Base-by-base conservation (phyloP, 1,140 invertebrate species). In the Bombus superbus region DNA sequence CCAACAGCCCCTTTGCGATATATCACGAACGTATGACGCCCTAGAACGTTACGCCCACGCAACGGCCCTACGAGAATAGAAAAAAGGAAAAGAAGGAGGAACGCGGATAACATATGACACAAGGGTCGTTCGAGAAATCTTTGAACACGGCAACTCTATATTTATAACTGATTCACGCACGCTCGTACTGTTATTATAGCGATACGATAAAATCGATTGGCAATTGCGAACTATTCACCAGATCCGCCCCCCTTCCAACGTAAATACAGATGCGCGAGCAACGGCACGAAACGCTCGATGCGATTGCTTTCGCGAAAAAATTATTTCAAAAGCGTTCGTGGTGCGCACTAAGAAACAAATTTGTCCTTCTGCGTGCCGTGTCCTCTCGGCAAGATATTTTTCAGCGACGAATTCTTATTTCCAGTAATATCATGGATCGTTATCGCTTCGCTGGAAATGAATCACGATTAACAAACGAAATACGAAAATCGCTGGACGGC, bases 161-260 rank as follows among this genome's bases (percentile, higher is more conserved):
- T 73, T 32, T 73, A 44, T 73, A 47, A n/a, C 42, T 73, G 42
- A 71, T 69, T 28, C 28, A n/a, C 25, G 40, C 69, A n/a, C 40
- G 25, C 69, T 15, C 11, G 38, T 28, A n/a, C 69, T 71, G 69
- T 11, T 40, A n/a, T 42, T 71, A 42, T 11, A 42, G 10, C 69
- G 38, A 71, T 42, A n/a, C 13, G 40, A 72, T 72, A 42, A 72
- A 72, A 72, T 72, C 40, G 40, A 72, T 72, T 72, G 6, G 69
- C 2, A 44, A 44, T 73, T 32, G 71, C n/a, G 44, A 32, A 44
- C 38, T 71, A 25, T 28, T 40, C 10, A 38, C 11, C 11, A n/a
- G 11, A 13, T 71, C 38, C 69, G 25, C 69, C 38, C 38, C 47
- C 40, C 28, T 71, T n/a, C 25, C 10, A 71, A 71, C 42, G 69